Percentiles rank a stretch among this genome's conserved stretches.
Evolutionary conservation across 2,888 invertebrate species (phyloP).

Genomic region (Drosophila eohydei): DNA sequence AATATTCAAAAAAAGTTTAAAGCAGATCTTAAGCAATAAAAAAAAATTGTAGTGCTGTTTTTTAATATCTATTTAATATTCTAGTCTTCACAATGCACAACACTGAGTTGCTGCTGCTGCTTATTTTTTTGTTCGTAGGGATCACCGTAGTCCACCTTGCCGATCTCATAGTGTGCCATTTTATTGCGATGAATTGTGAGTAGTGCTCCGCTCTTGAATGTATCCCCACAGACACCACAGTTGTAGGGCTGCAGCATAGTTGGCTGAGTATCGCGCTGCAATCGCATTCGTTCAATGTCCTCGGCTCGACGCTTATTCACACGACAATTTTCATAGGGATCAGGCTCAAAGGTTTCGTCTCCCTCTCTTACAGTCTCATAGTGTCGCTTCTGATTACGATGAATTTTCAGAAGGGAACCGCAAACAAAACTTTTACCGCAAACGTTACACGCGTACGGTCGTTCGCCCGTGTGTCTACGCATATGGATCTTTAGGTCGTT

Average conservation of each 20-base stretch:
- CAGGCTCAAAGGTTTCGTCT: slow-evolving; percentile 49
- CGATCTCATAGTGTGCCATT: slow-evolving; percentile 57
- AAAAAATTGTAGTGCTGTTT: no score
- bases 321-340: slow-evolving; percentile 81
- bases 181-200: slow-evolving; percentile 68
- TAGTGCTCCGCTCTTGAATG: slow-evolving; percentile 61
- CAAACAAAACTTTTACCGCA: slow-evolving; percentile 90
- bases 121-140: slow-evolving; percentile 51
- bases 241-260: slow-evolving; percentile 39
- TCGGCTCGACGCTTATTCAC: slow-evolving; percentile 66
- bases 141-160: slow-evolving; percentile 56
- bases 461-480: slow-evolving; percentile 89
- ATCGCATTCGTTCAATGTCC: slow-evolving; percentile 58
- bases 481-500: slow-evolving; percentile 90
- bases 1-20: not conserved
- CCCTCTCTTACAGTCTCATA: slow-evolving; percentile 55
- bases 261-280: slow-evolving; percentile 24
- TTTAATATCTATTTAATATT: not conserved
- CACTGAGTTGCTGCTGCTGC: slow-evolving; percentile 16
- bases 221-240: slow-evolving; percentile 55
- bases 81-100: slow-evolving; percentile 18
- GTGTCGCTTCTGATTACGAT: slow-evolving; percentile 88
- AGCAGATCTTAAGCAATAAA: not conserved
- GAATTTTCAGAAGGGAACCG: slow-evolving; percentile 88
- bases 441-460: slow-evolving; percentile 88